A percentile compares a stretch with the other conserved stretches of the same genome.
Conservation (phyloP, 2,797 vertebrate species). For the Nannoperca obscura region DNA sequence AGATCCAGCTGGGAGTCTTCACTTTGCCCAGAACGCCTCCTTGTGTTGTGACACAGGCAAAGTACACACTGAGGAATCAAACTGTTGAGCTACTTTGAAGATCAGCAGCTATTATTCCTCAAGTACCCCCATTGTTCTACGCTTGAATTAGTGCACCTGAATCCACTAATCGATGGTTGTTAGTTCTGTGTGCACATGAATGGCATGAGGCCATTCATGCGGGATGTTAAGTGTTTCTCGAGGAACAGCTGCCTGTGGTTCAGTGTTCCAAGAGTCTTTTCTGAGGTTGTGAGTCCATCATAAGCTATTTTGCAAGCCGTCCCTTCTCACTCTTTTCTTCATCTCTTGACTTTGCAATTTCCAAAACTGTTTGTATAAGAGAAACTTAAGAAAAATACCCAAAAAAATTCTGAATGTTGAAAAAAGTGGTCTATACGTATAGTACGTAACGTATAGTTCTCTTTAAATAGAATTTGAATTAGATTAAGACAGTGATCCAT, state of each 20-base stretch:
- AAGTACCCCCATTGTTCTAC: slow-evolving; percentile 77
- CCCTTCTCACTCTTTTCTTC: slow-evolving; percentile 11
- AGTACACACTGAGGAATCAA: slow-evolving; percentile 66
- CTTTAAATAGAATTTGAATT: background rate
- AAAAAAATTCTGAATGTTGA: background rate
- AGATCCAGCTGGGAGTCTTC: slow-evolving; percentile 77
- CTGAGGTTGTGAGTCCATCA: slow-evolving; percentile 27
- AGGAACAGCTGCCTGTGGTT: slow-evolving; percentile 32
- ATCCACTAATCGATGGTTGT: slow-evolving; percentile 75
- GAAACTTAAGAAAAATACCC: background rate
- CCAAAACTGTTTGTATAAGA: background rate
- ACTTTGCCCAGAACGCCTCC: slow-evolving; percentile 64
- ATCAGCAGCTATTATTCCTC: slow-evolving; percentile 68
- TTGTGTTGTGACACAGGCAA: slow-evolving; percentile 75
- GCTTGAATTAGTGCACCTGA: slow-evolving; percentile 81
- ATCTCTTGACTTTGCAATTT: background rate
- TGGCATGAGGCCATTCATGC: slow-evolving; percentile 38
- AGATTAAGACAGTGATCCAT: background rate
- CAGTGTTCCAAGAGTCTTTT: slow-evolving; percentile 14
- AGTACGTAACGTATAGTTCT: background rate
- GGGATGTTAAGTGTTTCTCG: slow-evolving; percentile 63
- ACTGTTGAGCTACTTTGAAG: slow-evolving; percentile 71
- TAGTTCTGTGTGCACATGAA: slow-evolving; percentile 59
- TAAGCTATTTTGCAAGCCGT: slow-evolving; percentile 16
- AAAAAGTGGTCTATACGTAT: too few species aligned